Percentiles rank a stretch among this genome's conserved stretches.
Conservation (phyloP, 1,140 invertebrate species). For the Mycetomoellerius zeteki region DNA sequence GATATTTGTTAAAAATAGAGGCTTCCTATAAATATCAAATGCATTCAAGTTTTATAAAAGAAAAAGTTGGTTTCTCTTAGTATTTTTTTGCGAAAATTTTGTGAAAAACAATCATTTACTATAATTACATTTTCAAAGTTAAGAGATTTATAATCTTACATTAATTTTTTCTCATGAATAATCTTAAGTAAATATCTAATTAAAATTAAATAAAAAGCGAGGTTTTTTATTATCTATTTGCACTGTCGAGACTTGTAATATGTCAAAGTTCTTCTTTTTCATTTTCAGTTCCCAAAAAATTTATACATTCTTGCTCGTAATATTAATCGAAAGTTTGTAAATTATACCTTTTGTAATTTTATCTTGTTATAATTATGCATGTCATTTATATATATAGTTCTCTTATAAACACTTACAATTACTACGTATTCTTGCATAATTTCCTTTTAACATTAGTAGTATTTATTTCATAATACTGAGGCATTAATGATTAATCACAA, state of each 20-base stretch:
- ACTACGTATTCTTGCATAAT: slow-evolving; percentile 35
- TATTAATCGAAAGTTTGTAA: neutral
- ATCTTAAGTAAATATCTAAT: neutral
- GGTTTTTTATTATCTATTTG: slow-evolving; percentile 11
- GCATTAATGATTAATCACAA: slow-evolving; percentile 47
- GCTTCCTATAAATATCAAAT: neutral
- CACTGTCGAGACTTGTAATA: neutral
- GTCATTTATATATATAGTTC: neutral
- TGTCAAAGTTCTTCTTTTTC: neutral
- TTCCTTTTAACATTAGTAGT: slow-evolving; percentile 30
- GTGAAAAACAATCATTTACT: slow-evolving; percentile 8
- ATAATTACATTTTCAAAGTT: neutral
- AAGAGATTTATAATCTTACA: neutral
- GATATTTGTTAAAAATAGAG: neutral
- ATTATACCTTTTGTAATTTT: neutral
- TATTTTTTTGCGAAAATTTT: slow-evolving; percentile 4
- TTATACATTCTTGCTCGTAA: neutral
- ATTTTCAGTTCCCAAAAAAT: neutral
- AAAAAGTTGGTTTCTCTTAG: neutral
- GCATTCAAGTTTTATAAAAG: neutral
- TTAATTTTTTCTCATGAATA: neutral
- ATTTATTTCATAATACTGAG: slow-evolving; percentile 44
- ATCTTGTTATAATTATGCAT: slow-evolving; percentile 1
- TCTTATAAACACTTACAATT: slow-evolving; percentile 8
- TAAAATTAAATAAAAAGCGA: neutral